Conservation (phyloP, 2,888 invertebrate genomes). For the Shargacucullia verbasci region DNA sequence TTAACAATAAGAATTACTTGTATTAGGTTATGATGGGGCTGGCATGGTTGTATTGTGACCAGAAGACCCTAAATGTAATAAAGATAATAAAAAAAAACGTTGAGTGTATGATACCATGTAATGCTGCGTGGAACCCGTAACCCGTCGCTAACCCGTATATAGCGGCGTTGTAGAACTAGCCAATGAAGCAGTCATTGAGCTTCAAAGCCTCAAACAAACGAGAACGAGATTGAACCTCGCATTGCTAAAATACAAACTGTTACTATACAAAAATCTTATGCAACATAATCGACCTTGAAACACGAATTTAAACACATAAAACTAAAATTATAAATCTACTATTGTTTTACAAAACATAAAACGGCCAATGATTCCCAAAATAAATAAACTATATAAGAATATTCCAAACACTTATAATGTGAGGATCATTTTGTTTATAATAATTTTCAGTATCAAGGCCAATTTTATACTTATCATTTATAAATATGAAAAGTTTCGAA, state of each 20-base stretch:
- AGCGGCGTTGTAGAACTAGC: too few species aligned
- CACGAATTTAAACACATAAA: slow-evolving; percentile 28
- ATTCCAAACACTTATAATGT: slow-evolving; percentile 29
- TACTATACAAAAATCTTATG: not conserved
- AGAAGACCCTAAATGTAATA: too few species aligned
- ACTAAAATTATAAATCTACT: slow-evolving; percentile 28
- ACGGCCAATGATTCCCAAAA: slow-evolving; percentile 32
- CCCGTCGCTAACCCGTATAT: too few species aligned
- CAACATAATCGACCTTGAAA: slow-evolving; percentile 21
- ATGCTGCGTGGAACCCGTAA: too few species aligned
- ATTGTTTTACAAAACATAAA: slow-evolving; percentile 34
- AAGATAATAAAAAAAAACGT: too few species aligned
- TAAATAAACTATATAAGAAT: slow-evolving; percentile 31
- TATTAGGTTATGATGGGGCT: too few species aligned
- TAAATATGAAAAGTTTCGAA: not conserved
- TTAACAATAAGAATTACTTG: too few species aligned
- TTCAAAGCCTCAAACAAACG: too few species aligned
- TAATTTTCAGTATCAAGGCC: slow-evolving; percentile 50
- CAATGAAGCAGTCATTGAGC: too few species aligned
- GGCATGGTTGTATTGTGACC: too few species aligned
- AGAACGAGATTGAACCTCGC: too few species aligned
- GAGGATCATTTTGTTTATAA: slow-evolving; percentile 26
- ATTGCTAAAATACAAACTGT: slow-evolving; percentile 1
- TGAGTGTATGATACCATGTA: too few species aligned
- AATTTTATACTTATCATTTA: slow-evolving; percentile 8